Base-by-base conservation (phyloP, 1,140 invertebrate species). In the Rhopalosiphum maidis region DNA sequence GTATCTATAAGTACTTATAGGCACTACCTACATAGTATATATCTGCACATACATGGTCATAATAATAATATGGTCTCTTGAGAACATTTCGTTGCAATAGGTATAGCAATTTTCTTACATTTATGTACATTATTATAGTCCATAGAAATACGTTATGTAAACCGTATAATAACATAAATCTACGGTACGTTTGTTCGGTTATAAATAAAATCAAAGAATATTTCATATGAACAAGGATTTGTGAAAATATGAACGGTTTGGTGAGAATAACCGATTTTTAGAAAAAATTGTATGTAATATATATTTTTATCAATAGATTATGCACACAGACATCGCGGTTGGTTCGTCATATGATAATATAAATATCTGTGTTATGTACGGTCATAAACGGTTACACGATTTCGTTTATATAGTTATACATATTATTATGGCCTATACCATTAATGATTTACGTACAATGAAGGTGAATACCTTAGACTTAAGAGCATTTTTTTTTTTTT, bases 251-350 rank as follows among this genome's bases (percentile, higher is more conserved):
- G 60, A 77, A 77, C 30, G 30, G 30, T 77, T 77, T 77, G n/a
- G 7, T 77, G 60, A n/a, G 60, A 77, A 77, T n/a, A 77, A 77
- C n/a, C 60, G 60, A 77, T 77, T 77, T 68, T 77, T 77, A 77
- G 60, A 77, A 77, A 77, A 30, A n/a, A 11, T 15, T 11, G 11
- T 60, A 68, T n/a, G 60, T 11, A n/a, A 68, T 30, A 68, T 77
- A 21, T n/a, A 77, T 77, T 77, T 77, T 77, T 15, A 35, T 77
- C 60, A 77, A 77, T 77, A 77, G 11, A 77, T 77, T 11, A 77
- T n/a, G 15, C 11, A 68, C 60, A n/a, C 60, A 18, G 30, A n/a
- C 11, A 25, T 60, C 55, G 25, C 23, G 25, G 25, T 60, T 23
- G 55, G 55, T 9, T 1, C 25, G 7, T 30, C 25, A 68, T n/a